phyloP scores from a whole-genome alignment of 35 echinoderm and acorn worm species.

The Patiria miniata region DNA sequence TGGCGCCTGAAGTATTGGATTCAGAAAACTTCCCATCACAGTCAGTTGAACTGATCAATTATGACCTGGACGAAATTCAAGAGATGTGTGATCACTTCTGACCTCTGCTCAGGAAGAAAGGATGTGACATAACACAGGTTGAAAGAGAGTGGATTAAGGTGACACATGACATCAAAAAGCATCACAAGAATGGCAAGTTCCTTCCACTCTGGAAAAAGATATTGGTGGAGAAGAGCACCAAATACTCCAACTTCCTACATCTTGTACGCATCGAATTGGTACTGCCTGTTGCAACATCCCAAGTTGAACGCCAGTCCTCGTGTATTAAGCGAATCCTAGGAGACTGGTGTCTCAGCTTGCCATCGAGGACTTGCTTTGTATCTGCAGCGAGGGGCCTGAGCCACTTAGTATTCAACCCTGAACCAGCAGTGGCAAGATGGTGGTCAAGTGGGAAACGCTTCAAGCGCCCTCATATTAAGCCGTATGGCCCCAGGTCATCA shows the following conservation, averaged over 20 bases:
- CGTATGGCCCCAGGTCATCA: background rate
- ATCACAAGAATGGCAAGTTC: background rate
- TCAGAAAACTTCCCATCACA: constrained; percentile 14
- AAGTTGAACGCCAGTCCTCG: constrained; percentile 55
- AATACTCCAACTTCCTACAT: constrained; percentile 36
- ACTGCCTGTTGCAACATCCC: constrained; percentile 43
- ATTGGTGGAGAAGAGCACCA: background rate
- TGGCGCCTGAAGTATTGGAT: constrained; percentile 48
- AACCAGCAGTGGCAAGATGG: constrained; percentile 46
- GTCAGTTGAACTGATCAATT: constrained; percentile 19
- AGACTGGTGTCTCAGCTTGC: constrained; percentile 63
- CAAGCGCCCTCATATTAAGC: background rate
- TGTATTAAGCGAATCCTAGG: constrained; percentile 42
- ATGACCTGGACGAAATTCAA: constrained; percentile 35
- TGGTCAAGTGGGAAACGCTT: background rate
- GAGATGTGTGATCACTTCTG: constrained; percentile 27
- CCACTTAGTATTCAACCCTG: constrained; percentile 23
- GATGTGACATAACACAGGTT: background rate
- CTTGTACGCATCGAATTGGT: constrained; percentile 46
- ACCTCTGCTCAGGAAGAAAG: background rate
- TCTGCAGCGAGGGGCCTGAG: constrained; percentile 52
- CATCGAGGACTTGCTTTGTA: constrained; percentile 46
- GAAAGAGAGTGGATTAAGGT: background rate
- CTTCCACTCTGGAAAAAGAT: constrained; percentile 13
- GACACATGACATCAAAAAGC: background rate